Base-by-base conservation (phyloP, 2,113 vertebrate genomes). In the Ptychochromis oligacanthus region DNA sequence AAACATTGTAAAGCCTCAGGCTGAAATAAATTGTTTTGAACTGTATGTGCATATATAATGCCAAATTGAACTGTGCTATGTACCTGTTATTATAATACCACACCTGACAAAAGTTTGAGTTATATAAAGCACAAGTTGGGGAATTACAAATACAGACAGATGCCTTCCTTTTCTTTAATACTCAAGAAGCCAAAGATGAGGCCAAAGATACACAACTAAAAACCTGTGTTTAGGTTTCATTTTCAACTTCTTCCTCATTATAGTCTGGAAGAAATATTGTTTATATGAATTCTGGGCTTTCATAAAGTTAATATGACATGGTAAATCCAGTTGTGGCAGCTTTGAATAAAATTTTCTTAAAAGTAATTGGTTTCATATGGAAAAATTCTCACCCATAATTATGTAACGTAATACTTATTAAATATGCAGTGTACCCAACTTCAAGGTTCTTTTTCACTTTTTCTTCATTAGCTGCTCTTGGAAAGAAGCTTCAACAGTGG, bases 11-110 rank as follows among this genome's bases (percentile, higher is more conserved):
- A 17, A 78, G 83, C 82, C 87, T 64, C 31, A 14, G 59, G 90
- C 46, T 46, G 70, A 87, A 86, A 78, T 85, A 60, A 77, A 83
- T 61, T 17, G 22, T 75, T 79, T 60, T 77, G 60, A 84, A 84
- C 79, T 57, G n/a, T 20, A 49, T 81, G 65, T 46, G 17, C n/a
- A 24, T 26, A 77, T 34, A 59, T 72, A 26, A 56, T 36, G 40
- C 31, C 10, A 49, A 52, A 58, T 28, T 58, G 20, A 81, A 77
- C 26, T 15, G 26, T 26, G 67, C 17, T 26, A 7, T 59, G 18
- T 52, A 60, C 8, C 22, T 60, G 76, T 38, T 52, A 60, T 82
- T 54, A 70, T n/a, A 67, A 77, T 17, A 31, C 14, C 7, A 81
- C 52, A 9, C 34, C 62, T 14, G 15, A 55, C 18, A 46, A 72